Conservation (phyloP, 2,113 vertebrate genomes). For the Bujurquina vittata region DNA sequence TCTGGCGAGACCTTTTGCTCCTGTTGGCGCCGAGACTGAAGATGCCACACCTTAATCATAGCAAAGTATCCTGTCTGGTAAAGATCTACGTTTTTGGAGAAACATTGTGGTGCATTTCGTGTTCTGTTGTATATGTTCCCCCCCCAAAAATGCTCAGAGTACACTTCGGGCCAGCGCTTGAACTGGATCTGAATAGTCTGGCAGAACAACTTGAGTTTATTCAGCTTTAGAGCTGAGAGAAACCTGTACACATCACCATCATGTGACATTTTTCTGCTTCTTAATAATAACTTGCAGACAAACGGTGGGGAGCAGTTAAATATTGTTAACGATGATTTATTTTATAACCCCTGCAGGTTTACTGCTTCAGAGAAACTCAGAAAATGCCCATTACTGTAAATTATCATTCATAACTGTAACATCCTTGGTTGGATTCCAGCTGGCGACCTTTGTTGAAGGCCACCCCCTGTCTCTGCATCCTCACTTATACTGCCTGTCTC, state of each 20-base stretch:
- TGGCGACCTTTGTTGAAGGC: slow-evolving; percentile 8
- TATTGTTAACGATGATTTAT: background rate
- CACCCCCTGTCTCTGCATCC: background rate
- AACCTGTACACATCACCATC: background rate
- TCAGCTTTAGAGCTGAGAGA: background rate
- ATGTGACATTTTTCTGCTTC: background rate
- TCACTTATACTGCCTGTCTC: background rate
- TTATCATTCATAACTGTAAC: background rate
- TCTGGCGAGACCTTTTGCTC: background rate
- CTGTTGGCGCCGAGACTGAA: background rate
- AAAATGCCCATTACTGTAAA: background rate
- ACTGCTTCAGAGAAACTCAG: background rate
- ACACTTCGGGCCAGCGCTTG: background rate
- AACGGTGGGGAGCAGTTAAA: background rate
- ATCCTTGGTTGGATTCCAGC: background rate
- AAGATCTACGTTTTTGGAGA: too few relatives aligned
- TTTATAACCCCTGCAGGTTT: background rate
- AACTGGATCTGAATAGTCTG: slow-evolving; percentile 8
- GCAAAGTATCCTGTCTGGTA: too few relatives aligned
- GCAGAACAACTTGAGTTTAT: background rate
- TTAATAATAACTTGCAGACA: background rate
- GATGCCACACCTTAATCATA: background rate
- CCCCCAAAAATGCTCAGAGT: too few relatives aligned
- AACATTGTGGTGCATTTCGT: background rate
- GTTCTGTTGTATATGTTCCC: background rate